phyloP scores from a whole-genome alignment of 1,140 invertebrate species.

The Antheraea mylitta region DNA sequence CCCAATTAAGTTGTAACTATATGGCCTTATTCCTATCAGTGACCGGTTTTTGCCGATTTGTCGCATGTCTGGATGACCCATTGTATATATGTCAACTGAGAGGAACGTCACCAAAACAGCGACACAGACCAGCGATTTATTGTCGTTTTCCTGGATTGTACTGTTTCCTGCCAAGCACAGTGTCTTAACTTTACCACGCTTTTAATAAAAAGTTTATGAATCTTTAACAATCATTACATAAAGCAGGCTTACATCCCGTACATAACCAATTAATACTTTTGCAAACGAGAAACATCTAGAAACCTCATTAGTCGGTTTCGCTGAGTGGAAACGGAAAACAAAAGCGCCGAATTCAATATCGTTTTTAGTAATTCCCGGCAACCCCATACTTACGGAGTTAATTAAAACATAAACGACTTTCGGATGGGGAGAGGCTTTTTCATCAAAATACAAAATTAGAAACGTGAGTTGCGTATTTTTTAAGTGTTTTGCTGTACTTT shows the following conservation, averaged over 20 bases:
- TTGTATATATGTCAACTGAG: no score
- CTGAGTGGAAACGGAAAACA: conserved; percentile 15
- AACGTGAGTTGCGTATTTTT: conserved; percentile 34
- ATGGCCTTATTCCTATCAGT: no score
- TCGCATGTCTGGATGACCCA: no score
- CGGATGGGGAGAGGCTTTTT: conserved; percentile 31
- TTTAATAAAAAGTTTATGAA: not conserved
- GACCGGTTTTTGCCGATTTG: no score
- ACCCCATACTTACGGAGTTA: conserved; percentile 26
- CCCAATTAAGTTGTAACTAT: no score
- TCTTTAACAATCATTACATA: not conserved
- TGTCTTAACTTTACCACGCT: no score
- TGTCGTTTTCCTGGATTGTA: no score
- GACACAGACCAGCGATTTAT: no score
- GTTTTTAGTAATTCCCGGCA: conserved; percentile 30
- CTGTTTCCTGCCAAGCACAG: no score
- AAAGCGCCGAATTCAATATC: conserved; percentile 13
- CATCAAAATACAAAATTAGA: conserved; percentile 22
- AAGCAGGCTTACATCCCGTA: not conserved
- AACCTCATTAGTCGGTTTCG: not conserved
- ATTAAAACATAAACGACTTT: conserved; percentile 41
- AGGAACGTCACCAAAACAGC: no score
- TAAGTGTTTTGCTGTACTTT: not conserved
- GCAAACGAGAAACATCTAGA: not conserved
- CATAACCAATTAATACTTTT: not conserved